A percentile compares a stretch with the other conserved stretches of the same genome.
Conservation (phyloP, 2,888 invertebrate species). For the Acrobasis consociella region DNA sequence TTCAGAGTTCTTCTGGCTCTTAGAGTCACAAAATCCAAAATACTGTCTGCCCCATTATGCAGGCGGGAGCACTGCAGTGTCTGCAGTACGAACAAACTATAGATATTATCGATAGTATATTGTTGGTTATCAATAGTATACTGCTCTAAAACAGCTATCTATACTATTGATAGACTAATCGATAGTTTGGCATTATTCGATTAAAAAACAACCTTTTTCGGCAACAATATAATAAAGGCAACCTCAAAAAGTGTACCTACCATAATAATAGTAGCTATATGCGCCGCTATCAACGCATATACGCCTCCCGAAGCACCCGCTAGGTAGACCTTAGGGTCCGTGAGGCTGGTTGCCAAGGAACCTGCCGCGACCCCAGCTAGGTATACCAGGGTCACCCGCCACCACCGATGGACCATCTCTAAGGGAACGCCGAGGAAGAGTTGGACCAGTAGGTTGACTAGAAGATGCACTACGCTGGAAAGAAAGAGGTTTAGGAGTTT, state of each 20-base stretch:
- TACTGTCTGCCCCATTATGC: too few species aligned
- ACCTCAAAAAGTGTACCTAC: background rate
- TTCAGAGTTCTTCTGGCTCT: too few species aligned
- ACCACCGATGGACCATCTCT: constrained; percentile 98
- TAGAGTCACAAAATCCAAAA: too few species aligned
- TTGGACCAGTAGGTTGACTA: constrained; percentile 96
- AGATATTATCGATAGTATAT: too few species aligned
- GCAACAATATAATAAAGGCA: background rate
- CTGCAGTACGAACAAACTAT: too few species aligned
- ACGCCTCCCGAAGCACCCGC: constrained; percentile 98
- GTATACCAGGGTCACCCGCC: constrained; percentile 94
- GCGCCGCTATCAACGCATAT: constrained; percentile 96
- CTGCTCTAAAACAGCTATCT: too few species aligned
- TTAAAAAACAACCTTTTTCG: too few species aligned
- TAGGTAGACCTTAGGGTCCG: constrained; percentile 90
- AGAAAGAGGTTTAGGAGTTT: constrained; percentile 10
- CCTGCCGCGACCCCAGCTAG: constrained; percentile 93
- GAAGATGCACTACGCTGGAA: constrained; percentile 90
- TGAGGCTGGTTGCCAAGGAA: constrained; percentile 91
- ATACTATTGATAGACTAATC: too few species aligned
- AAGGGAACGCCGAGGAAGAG: constrained; percentile 95
- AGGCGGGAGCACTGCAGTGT: too few species aligned
- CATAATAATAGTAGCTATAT: constrained; percentile 95
- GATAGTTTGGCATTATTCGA: too few species aligned
- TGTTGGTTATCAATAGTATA: too few species aligned